Base-by-base conservation (phyloP, 2,888 invertebrate species). In the Pandemis cinnamomeana region DNA sequence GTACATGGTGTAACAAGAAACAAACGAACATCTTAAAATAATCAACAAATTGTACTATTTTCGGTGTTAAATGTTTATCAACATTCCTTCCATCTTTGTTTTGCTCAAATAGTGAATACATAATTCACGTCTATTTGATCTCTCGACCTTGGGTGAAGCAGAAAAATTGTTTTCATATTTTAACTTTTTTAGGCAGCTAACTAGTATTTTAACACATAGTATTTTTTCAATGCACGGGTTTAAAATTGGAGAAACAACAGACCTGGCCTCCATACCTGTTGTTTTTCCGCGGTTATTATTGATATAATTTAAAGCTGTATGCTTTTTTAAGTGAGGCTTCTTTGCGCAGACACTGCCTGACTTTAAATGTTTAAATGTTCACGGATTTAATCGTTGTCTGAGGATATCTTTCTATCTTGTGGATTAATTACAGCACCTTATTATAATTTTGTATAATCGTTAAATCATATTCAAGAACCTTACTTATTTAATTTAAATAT, bases 61-160 rank as follows among this genome's bases (percentile, higher is more conserved):
- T 48, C 48, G 48, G 11, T 48, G 48, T 11, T 48, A 48, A 67
- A 46, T 62, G 53, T 13, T 68, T 11, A 36, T 36, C 11, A 63
- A 75, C 76, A 78, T 77, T 77, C 77, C 78, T 76, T 64, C 73
- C 61, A 61, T 60, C 44, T 76, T 73, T 20, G 63, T 63, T 71
- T 78, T 77, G 78, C 77, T 77, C 77, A 78, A 78, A 76, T 53
- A 11, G 55, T 76, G 41, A 75, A 62, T 10, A n/a, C 41, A 58
- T 20, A 20, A 20, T 20, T 69, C 62, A 44, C 13, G 44, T 63
- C 8, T 63, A 41, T 46, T 53, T 67, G 72, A 67, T 72, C 72
- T 72, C 67, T 67, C 61, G 60, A 61, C 10, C 5, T 48, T 63
- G 20, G 60, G 36, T 51, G 61, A 67, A 67, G 51, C 72, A 67